Evolutionary conservation across 2,797 vertebrate genomes (phyloP).

Genomic region (Sparus aurata): DNA sequence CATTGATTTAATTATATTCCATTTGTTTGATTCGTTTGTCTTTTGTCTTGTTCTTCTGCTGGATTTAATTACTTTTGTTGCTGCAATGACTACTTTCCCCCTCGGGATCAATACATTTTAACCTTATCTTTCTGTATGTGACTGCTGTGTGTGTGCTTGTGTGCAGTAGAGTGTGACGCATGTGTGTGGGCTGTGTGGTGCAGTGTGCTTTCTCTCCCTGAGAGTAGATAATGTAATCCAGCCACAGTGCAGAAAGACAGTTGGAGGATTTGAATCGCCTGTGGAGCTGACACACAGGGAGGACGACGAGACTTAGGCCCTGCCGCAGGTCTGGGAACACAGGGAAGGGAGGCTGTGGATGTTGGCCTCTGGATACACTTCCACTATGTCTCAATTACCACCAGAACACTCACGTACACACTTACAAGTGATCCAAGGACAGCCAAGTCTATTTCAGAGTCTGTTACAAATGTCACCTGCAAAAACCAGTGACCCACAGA

Average conservation of each 20-base stretch:
- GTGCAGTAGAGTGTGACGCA: background rate
- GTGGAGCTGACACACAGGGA: conserved; percentile 28
- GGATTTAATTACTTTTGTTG: conserved; percentile 30
- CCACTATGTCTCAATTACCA: conserved; percentile 49
- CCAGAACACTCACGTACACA: conserved; percentile 1
- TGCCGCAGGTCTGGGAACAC: conserved; percentile 3
- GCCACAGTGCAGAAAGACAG: conserved; percentile 42
- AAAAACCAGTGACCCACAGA: conserved; percentile 37
- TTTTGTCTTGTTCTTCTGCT: conserved; percentile 8
- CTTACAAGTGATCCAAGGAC: conserved; percentile 27
- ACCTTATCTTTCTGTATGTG: conserved; percentile 26
- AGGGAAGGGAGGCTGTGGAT: conserved; percentile 20
- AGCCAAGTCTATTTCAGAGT: conserved; percentile 49
- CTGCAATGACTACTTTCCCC: conserved; percentile 14
- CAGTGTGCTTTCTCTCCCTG: background rate
- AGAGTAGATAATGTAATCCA: conserved; percentile 39
- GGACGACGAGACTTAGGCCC: conserved; percentile 23
- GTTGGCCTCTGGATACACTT: conserved; percentile 38
- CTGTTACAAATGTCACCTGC: conserved; percentile 55
- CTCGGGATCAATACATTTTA: conserved; percentile 32
- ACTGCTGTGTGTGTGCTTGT: conserved; percentile 15
- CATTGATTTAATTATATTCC: conserved; percentile 3
- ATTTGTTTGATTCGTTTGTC: conserved; percentile 22
- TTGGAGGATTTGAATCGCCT: conserved; percentile 46
- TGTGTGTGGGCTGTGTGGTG: conserved; percentile 7